Conservation (phyloP, 2,888 invertebrate species). For the Stramonita haemastoma region DNA sequence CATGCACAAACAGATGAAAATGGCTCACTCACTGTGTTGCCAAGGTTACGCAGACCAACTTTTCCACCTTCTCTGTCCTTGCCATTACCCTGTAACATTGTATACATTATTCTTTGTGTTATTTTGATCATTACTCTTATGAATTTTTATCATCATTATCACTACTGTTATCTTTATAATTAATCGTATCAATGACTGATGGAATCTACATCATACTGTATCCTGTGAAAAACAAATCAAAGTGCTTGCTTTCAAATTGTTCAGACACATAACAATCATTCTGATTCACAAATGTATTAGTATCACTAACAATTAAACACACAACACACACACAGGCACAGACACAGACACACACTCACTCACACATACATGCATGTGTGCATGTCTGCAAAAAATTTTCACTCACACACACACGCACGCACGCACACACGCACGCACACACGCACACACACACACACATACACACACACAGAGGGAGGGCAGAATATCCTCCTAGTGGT, state of each 20-base stretch:
- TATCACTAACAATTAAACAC: neutral
- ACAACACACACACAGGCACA: no score
- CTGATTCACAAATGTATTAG: neutral
- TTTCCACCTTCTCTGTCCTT: constrained; percentile 76
- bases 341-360: no score
- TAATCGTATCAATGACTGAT: no score
- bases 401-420: neutral
- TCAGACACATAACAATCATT: no score
- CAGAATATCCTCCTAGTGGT: no score
- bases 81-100: constrained; percentile 30
- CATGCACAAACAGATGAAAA: neutral
- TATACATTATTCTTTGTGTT: neutral
- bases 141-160: neutral
- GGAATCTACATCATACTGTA: no score
- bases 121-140: neutral
- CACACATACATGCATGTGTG: neutral
- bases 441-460: neutral
- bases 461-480: no score
- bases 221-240: no score
- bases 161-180: neutral
- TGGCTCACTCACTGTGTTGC: constrained; percentile 85
- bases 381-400: neutral
- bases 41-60: constrained; percentile 93
- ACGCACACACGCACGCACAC: neutral
- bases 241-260: no score